Evolutionary conservation across 2,888 invertebrate species (phyloP), one percentile per base, ranked within the genome.

Genomic region (Linnaemya vulpina): DNA sequence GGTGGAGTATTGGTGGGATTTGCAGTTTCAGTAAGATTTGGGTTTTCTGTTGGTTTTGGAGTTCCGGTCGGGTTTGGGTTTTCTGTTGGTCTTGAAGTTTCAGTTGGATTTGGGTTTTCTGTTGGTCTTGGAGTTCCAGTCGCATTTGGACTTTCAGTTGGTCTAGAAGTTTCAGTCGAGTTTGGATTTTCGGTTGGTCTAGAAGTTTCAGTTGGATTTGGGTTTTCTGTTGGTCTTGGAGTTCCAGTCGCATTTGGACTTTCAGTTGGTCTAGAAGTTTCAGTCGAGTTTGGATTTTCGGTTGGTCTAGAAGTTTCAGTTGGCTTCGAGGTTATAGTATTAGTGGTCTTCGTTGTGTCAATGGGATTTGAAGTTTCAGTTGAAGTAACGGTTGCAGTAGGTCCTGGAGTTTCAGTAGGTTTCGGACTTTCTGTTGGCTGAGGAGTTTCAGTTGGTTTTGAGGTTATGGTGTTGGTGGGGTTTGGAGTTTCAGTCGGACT

Each of bases 381-480:
- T 1, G 35, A 1, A 0, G 15, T 25, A 1, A 17, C 10, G 5
- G 55, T 49, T n/a, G 10, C 30, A 17, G 46, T 49, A 0, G 25
- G 43, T 5, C 46, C 30, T 7, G 46, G 20, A 25, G 65, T 58
- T 46, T 17, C 49, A 3, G 62, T 71, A 0, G 30, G 1, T 0
- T 11, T 35, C 0, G 30, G 17, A 35, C 46, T 49, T 17, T 40
- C 20, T 3, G 76, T 76, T 75, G 87, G 83, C 68, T 67, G 73
- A 63, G 71, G 49, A 13, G 67, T 71, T 81, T 83, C 81, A 81
- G 88, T 62, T 9, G 43, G 9, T 0, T 55, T 30, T 30, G 25
- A 13, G 2, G 20, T 22, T 30, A 17, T 38, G n/a, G 63, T 46
- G 0, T 25, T 38, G n/a, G 63, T 46, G 0, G 10, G 13, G 0